Conservation (phyloP, 2,113 vertebrate species). For the Cyphotilapia sp. region DNA sequence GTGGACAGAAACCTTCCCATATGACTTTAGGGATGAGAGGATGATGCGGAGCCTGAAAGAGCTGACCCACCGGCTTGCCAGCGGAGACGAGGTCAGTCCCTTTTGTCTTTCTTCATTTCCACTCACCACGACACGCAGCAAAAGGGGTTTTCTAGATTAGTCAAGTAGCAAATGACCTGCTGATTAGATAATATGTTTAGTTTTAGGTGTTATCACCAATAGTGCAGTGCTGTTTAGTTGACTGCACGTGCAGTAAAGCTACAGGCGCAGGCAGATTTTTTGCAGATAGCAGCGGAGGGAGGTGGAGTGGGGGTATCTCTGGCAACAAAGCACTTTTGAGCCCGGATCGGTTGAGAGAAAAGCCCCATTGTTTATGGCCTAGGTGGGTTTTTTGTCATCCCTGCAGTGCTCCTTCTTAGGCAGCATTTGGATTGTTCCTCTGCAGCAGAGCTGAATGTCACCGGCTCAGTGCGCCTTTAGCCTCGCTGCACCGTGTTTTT, state of each 20-base stretch:
- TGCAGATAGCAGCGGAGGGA: neutral
- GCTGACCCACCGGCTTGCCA: slow-evolving; percentile 79
- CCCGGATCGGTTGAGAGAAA: slow-evolving; percentile 32
- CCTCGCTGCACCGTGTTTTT: neutral
- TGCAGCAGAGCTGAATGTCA: neutral
- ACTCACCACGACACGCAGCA: neutral
- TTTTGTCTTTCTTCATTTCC: neutral
- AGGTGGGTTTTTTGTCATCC: slow-evolving; percentile 16
- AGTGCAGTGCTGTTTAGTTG: neutral
- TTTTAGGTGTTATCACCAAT: neutral
- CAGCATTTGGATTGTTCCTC: slow-evolving; percentile 57
- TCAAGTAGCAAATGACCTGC: neutral
- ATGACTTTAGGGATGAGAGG: slow-evolving; percentile 89
- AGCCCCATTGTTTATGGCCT: slow-evolving; percentile 17
- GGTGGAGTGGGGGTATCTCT: neutral
- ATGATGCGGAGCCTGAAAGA: slow-evolving; percentile 92
- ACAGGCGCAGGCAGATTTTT: slow-evolving; percentile 12
- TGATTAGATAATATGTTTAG: neutral
- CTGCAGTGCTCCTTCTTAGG: neutral
- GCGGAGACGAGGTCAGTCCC: slow-evolving; percentile 81
- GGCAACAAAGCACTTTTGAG: slow-evolving; percentile 24
- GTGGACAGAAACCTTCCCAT: slow-evolving; percentile 91
- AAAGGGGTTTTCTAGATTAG: neutral
- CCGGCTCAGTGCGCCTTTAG: neutral
- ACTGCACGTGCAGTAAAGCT: neutral